phyloP scores from a whole-genome alignment of 2,888 invertebrate genomes.

The Plebejus anna region DNA sequence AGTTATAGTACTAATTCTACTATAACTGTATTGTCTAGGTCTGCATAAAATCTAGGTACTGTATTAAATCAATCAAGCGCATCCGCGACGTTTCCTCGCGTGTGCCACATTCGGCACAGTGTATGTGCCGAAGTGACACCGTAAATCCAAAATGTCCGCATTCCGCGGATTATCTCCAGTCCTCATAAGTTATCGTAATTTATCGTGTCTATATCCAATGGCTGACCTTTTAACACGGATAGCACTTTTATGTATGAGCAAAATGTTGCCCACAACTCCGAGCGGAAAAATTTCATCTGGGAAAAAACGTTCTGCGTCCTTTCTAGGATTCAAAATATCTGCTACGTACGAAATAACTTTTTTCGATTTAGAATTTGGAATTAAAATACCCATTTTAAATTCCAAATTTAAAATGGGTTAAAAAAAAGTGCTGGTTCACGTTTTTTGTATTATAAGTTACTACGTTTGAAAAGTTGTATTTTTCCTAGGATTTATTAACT shows the following conservation, averaged over 20 bases:
- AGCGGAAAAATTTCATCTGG: not conserved
- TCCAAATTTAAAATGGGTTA: no score
- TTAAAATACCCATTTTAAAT: no score
- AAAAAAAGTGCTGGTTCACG: no score
- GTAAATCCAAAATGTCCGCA: conserved; percentile 19
- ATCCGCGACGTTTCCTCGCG: not conserved
- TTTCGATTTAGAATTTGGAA: no score
- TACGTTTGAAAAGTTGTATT: no score
- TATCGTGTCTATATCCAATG: conserved; percentile 2
- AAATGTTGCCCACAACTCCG: not conserved
- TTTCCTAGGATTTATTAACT: no score
- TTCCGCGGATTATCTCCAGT: not conserved
- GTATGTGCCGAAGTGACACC: conserved; percentile 2
- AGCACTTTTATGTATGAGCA: not conserved
- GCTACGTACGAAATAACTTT: not conserved
- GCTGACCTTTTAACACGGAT: conserved; percentile 16
- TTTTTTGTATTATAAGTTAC: no score
- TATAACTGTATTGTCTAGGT: not conserved
- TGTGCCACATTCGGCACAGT: not conserved
- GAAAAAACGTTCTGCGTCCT: not conserved
- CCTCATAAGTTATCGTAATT: conserved; percentile 12
- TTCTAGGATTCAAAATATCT: not conserved
- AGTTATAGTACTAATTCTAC: not conserved
- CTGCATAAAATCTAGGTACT: not conserved
- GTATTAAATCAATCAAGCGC: not conserved